Base-by-base conservation (phyloP, 2,113 vertebrate genomes). In the Nymphicus hollandicus region DNA sequence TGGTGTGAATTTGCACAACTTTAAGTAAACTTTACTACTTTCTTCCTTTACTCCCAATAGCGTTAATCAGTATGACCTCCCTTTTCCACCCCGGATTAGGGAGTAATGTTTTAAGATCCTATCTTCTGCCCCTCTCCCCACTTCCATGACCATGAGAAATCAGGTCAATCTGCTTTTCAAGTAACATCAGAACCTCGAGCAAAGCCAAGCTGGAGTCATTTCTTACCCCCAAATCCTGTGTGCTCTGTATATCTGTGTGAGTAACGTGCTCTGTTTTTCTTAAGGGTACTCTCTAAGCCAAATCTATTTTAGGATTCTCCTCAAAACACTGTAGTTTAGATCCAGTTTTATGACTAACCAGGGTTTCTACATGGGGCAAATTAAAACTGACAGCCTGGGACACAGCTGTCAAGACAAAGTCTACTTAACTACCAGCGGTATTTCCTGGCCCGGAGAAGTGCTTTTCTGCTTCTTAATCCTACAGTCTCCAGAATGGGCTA, bases 201-300 rank as follows among this genome's bases (percentile, higher is more conserved):
- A 85, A 78, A 91, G 31, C 24, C 70, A 88, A 65, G 37, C 23
- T 55, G 28, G 14, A 76, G 43, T 31, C 2, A 0, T 50, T 79
- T 64, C 65, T 83, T 72, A 83, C 31, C 28, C 25, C 56, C 61
- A 79, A 25, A 60, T 76, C 66, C 70, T 43, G 5, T 60, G 55
- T 77, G 37, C 10, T 79, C 70, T 41, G 9, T 27, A 10, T 37
- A 24, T 9, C 37, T 68, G 1, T 58, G 46, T 44, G 25, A 16
- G 6, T 9, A 37, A 33, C 0, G 0, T 39, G n/a, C 8, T 35
- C 6, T 35, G 15, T 19, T 83, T 74, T 64, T 63, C 61, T 49
- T n/a, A 58, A 53, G 65, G 43, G 9, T 25, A 9, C 18, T 66
- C 20, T 46, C 43, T 49, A 70, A 82, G n/a, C 5, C 56, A 76